Base-by-base conservation (phyloP, 2,113 vertebrate species). In the Entelurus aequoreus region DNA sequence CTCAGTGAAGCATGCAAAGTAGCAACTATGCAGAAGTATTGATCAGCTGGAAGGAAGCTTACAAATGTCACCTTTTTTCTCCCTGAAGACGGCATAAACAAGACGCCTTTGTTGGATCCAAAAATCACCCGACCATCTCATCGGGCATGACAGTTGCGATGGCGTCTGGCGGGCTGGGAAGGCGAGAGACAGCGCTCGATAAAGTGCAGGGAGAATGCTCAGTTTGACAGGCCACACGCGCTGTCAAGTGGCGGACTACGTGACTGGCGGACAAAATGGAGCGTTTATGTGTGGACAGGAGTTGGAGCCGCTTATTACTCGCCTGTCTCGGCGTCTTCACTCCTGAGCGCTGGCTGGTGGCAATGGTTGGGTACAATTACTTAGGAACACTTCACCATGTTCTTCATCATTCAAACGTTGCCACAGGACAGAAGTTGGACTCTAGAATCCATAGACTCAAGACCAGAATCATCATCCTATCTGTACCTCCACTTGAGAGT, bases 111-210 rank as follows among this genome's bases (percentile, higher is more conserved):
- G n/a, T 71, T 80, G 76, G 67, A 72, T 4, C 63, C 50, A 74
- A 60, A 74, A 87, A 71, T 66, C 78, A 83, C 57, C 69, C 54
- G 15, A 76, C 72, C 74, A 74, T 78, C 66, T 85, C 76, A 78
- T 83, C 62, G 66, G 77, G 48, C 66, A 66, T 74, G 78, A 76
- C 76, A 81, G 67, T 81, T 74, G 42, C 42, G 42, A 46, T 46
- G 42, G 42, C 12, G 42, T 46, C 4, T 12, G 42, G 42, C 10
- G 10, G 42, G 12, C 42, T 12, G 77, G 74, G 77, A 66, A 53
- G 57, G 65, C 48, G 37, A 36, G 65, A 62, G 75, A 76, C 61
- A 50, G 71, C 6, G 10, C 61, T 47, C 77, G 77, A 84, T 60
- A 61, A 46, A 73, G 73, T 80, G 59, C 51, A 52, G 14, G 61